Base-by-base conservation (phyloP, 2,797 vertebrate species). In the Halcyon smyrnensis region DNA sequence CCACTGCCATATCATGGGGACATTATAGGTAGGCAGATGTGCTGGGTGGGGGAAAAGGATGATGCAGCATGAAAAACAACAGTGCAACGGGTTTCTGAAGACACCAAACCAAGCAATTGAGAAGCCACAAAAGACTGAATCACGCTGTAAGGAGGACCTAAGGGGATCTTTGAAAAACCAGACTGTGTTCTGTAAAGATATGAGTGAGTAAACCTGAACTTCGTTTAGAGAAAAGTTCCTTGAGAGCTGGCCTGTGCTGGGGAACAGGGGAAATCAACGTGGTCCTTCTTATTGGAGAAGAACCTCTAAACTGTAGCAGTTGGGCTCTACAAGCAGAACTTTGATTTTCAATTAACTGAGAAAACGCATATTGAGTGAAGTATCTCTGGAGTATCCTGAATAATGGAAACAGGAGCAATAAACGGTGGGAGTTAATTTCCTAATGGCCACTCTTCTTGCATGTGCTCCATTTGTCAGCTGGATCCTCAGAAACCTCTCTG, bases 381-480 rank as follows among this genome's bases (percentile, higher is more conserved):
- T 28, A 68, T 60, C 73, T 84, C 62, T 62, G 74, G 43, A 59
- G 57, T 16, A 78, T 39, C 19, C 37, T 68, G 57, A 84, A 85
- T 79, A 89, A 91, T 37, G 68, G 64, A 76, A 60, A 37, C 39
- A 41, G 2, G 25, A 69, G 59, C 81, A 78, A 30, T 51, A 92
- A 81, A 50, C 37, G 50, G 80, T 65, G 67, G 50, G 74, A 91
- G 59, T 84, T 84, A 94, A 92, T 95, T 97, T 88, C 87, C 89
- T 95, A 73, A 92, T 91, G 90, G 85, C 78, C 78, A 28, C 87
- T 84, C 39, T 68, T 93, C 83, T 86, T 70, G n/a, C 79, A 63
- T 79, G 86, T 82, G 85, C 77, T 92, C 78, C 80, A 67, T 78
- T 96, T 91, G 71, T 86, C 83, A 80, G 57, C 36, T 63, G 27